Evolutionary conservation across 2,113 vertebrate genomes (phyloP).

Genomic region (Rhynchopsitta pachyrhyncha): DNA sequence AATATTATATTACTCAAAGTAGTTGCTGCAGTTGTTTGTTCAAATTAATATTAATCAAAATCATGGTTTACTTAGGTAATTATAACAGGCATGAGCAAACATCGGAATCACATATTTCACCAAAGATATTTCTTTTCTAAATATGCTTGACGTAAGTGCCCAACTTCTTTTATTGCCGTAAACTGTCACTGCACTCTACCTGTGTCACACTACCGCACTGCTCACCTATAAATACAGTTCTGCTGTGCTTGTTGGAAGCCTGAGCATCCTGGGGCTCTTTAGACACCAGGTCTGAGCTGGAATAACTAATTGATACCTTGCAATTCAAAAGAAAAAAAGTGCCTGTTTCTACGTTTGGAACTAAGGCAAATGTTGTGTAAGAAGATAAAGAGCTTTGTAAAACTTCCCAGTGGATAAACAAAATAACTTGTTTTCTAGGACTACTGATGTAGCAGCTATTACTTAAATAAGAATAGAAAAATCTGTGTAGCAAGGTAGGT

Average conservation of each 20-base stretch:
- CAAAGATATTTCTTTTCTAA: constrained; percentile 8
- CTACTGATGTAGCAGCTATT: not conserved
- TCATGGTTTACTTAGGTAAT: constrained; percentile 13
- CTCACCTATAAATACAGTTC: not conserved
- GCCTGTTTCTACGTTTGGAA: not conserved
- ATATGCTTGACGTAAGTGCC: not conserved
- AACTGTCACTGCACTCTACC: not conserved
- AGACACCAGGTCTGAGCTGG: not conserved
- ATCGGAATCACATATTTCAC: not conserved
- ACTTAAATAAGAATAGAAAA: not conserved
- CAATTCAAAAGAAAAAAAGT: not conserved
- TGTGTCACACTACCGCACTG: rapidly evolving
- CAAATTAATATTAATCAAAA: constrained; percentile 7
- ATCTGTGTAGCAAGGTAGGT: not conserved
- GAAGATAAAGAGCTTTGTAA: not conserved
- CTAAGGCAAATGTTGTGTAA: not conserved
- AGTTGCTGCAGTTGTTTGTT: constrained; percentile 34
- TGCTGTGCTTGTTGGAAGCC: not conserved
- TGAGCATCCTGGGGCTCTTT: not conserved
- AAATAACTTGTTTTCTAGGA: not conserved
- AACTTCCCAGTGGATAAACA: not conserved
- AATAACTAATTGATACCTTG: not conserved
- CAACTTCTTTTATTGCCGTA: not conserved
- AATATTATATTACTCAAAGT: not conserved
- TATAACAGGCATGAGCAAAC: not conserved